Conservation (phyloP, 2,888 invertebrate species). For the Meganola albula region DNA sequence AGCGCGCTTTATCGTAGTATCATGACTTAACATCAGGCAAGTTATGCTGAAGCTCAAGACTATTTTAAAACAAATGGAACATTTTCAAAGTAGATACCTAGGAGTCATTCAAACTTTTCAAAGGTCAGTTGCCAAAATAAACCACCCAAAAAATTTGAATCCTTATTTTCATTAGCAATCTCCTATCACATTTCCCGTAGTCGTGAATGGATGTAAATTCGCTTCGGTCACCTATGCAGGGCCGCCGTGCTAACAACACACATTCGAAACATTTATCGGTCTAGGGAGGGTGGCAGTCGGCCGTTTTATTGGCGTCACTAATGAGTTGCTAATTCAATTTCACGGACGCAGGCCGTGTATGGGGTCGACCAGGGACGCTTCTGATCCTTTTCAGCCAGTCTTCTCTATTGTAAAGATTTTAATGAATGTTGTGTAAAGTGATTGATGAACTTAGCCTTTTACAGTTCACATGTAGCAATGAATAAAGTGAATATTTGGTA, state of each 20-base stretch:
- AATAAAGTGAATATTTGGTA: too few species aligned
- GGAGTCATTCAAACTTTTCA: too few species aligned
- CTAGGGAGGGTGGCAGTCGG: slow-evolving; percentile 35
- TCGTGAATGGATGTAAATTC: slow-evolving; percentile 18
- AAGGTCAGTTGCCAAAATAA: neutral
- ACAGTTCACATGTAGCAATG: too few species aligned
- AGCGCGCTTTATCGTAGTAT: too few species aligned
- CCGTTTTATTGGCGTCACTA: slow-evolving; percentile 75
- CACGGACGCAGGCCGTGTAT: slow-evolving; percentile 56
- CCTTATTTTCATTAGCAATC: neutral
- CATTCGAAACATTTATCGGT: neutral
- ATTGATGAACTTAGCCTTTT: too few species aligned
- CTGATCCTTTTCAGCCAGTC: slow-evolving; percentile 6
- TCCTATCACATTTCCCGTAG: slow-evolving; percentile 5
- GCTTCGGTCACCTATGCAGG: slow-evolving; percentile 15
- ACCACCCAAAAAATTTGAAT: too few species aligned
- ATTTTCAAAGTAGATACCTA: too few species aligned
- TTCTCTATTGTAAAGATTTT: too few species aligned
- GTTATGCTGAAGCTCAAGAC: too few species aligned
- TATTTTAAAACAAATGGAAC: too few species aligned
- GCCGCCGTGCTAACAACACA: slow-evolving; percentile 12
- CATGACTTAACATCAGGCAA: too few species aligned
- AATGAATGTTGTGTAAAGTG: too few species aligned
- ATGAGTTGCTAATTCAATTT: slow-evolving; percentile 78
- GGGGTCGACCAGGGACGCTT: slow-evolving; percentile 1